These are phyloP conservation scores for Caenorhabditis sulstoni DNA, from an alignment of 2,888 invertebrate species.

Conservation along the genomic window DNA sequence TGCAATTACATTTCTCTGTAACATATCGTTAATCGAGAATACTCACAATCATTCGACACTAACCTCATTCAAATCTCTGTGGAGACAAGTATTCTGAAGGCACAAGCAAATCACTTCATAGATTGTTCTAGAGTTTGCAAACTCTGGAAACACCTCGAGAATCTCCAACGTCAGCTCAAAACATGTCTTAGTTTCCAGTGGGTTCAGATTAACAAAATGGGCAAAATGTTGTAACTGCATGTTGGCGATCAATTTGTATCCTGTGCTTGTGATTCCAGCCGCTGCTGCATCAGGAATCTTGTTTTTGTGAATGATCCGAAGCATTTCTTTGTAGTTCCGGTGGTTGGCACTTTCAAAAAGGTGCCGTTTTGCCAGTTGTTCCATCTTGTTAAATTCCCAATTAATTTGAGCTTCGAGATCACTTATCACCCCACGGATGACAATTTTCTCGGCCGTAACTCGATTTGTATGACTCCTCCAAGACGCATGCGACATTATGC, in stretches of 20 bases:
- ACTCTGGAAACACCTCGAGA: conserved; percentile 10
- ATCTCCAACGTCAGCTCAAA: conserved; percentile 11
- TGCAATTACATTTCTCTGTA: conserved; percentile 34
- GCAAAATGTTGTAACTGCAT: conserved; percentile 13
- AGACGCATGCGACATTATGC: background rate
- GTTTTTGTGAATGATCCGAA: background rate
- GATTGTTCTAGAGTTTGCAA: conserved; percentile 23
- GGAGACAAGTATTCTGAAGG: conserved; percentile 35
- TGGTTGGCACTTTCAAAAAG: background rate
- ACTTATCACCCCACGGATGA: conserved; percentile 1
- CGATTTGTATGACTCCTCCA: background rate
- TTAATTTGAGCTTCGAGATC: conserved; percentile 4
- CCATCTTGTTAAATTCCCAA: conserved; percentile 1
- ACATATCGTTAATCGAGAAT: no score
- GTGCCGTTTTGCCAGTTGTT: background rate
- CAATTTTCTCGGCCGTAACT: background rate
- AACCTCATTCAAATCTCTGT: conserved; percentile 27
- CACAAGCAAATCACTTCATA: conserved; percentile 26
- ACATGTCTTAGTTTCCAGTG: conserved; percentile 25
- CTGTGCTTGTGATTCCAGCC: conserved; percentile 12
- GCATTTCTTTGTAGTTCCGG: background rate
- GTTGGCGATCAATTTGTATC: conserved; percentile 17
- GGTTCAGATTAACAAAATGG: conserved; percentile 29
- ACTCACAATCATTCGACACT: background rate
- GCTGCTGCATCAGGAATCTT: background rate